phyloP scores from a whole-genome alignment of 2,888 invertebrate species.

The Odontothrips loti region DNA sequence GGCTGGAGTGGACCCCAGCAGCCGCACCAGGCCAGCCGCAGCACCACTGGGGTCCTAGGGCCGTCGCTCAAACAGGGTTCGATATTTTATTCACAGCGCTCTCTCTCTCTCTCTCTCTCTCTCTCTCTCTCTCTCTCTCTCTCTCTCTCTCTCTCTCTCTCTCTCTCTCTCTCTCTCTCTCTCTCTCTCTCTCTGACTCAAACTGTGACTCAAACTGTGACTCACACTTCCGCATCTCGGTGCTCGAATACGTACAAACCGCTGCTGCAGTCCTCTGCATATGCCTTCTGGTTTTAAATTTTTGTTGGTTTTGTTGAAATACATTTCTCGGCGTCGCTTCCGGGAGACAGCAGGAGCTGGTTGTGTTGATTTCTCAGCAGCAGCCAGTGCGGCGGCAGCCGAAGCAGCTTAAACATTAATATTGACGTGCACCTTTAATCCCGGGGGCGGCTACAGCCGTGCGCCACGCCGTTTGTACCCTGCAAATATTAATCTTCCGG shows the following conservation, averaged over 20 bases:
- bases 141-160: neutral
- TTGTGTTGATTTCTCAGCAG: neutral
- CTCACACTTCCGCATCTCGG: too few relatives aligned
- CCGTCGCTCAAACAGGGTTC: neutral
- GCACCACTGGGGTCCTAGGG: neutral
- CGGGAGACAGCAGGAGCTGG: neutral
- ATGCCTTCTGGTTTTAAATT: too few relatives aligned
- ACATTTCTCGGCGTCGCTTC: neutral
- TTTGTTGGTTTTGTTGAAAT: too few relatives aligned
- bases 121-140: neutral
- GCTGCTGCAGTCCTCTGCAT: too few relatives aligned
- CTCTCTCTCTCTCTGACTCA: neutral
- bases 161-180: neutral
- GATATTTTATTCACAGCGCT: neutral
- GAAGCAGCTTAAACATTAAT: neutral
- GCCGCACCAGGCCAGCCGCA: neutral
- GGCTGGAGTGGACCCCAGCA: neutral
- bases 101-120: neutral
- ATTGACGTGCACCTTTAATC: constrained; percentile 26
- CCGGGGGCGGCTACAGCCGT: neutral
- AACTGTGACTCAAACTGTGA: too few relatives aligned
- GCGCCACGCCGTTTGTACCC: neutral
- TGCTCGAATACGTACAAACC: too few relatives aligned
- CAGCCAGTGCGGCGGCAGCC: neutral
- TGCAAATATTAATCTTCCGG: constrained; percentile 18